Percentiles rank a stretch among this genome's conserved stretches.
These are phyloP conservation scores for Zhuqinia jingwanae DNA, from an alignment of 2,888 invertebrate genomes.

Conservation along the genomic window DNA sequence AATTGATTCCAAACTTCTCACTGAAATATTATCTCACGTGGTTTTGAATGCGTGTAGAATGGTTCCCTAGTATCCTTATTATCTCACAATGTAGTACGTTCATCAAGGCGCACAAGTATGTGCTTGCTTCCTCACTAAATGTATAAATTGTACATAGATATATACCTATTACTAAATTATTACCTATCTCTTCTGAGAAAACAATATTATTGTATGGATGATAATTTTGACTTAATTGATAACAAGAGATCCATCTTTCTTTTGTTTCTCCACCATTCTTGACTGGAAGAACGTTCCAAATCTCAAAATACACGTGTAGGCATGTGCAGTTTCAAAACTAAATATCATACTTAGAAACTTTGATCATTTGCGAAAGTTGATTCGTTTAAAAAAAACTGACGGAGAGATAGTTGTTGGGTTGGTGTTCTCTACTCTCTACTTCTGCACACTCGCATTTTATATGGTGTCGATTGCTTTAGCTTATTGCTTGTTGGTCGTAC, in stretches of 20 bases:
- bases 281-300: conserved; percentile 31
- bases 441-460: too few species aligned
- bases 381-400: too few species aligned
- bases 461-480: too few species aligned
- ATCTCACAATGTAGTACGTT: too few species aligned
- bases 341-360: too few species aligned
- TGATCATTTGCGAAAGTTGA: too few species aligned
- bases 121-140: too few species aligned
- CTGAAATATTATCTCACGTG: conserved; percentile 46
- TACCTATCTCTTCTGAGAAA: background rate
- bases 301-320: background rate
- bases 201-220: background rate
- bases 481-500: background rate
- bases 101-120: too few species aligned
- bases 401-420: background rate
- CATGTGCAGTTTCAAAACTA: background rate
- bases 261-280: background rate
- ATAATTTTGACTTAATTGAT: background rate
- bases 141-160: too few species aligned
- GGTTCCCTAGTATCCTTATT: conserved; percentile 11
- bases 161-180: too few species aligned
- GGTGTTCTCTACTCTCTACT: too few species aligned
- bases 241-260: too few species aligned
- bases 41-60: conserved; percentile 21
- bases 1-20: conserved; percentile 54